These are phyloP conservation scores for Osmerus mordax DNA, from an alignment of 2,113 vertebrate genomes.

Conservation along the genomic window DNA sequence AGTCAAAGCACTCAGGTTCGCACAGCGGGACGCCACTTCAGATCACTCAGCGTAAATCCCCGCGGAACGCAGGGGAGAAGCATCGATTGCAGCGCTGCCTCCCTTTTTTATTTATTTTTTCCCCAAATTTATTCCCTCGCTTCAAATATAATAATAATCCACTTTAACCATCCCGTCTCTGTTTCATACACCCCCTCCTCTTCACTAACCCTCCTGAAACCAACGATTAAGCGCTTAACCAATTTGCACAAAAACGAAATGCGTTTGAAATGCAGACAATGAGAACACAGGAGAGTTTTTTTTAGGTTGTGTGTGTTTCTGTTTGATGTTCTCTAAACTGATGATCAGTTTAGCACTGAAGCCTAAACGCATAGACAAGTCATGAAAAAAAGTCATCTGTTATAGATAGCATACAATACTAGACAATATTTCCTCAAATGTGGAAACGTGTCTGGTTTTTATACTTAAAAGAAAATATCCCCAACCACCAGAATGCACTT, in stretches of 20 bases:
- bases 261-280: slow-evolving; percentile 37
- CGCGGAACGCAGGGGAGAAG: slow-evolving; percentile 43
- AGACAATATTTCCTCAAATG: background rate
- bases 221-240: slow-evolving; percentile 54
- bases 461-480: background rate
- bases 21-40: slow-evolving; percentile 64
- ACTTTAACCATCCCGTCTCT: slow-evolving; percentile 52
- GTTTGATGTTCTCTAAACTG: background rate
- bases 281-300: slow-evolving; percentile 42
- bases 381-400: too few relatives aligned
- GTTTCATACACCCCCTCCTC: slow-evolving; percentile 39
- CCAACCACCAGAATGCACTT: background rate
- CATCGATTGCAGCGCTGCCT: slow-evolving; percentile 55
- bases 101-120: slow-evolving; percentile 19
- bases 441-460: background rate
- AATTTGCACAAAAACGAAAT: slow-evolving; percentile 43
- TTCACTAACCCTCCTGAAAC: slow-evolving; percentile 29
- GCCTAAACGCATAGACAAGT: too few relatives aligned
- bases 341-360: too few relatives aligned
- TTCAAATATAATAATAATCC: slow-evolving; percentile 49
- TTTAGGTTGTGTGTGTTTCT: slow-evolving; percentile 7
- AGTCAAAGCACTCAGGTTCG: slow-evolving; percentile 67
- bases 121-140: slow-evolving; percentile 25
- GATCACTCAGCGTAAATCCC: slow-evolving; percentile 60
- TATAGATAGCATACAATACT: too few relatives aligned